Conservation (phyloP, 2,888 invertebrate species). For the Polietes domitor region DNA sequence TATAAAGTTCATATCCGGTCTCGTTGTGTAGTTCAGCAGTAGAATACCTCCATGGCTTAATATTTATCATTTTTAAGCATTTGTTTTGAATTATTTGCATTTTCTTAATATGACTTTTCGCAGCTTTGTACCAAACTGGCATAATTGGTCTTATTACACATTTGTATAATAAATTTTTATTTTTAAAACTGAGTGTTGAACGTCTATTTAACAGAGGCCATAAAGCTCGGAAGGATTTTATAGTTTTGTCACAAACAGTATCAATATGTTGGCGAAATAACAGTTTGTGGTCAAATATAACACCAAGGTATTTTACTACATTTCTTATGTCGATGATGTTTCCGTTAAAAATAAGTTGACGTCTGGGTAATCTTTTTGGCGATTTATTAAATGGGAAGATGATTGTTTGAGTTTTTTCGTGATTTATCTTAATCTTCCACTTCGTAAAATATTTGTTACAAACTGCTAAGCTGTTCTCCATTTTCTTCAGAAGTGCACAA, state of each 20-base stretch:
- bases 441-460: constrained; percentile 36
- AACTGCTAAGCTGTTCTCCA: constrained; percentile 32
- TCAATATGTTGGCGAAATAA: constrained; percentile 25
- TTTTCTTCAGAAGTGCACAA: constrained; percentile 32
- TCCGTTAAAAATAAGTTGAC: background rate
- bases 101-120: too few species aligned
- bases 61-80: constrained; percentile 37
- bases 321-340: constrained; percentile 8
- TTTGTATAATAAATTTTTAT: constrained; percentile 1
- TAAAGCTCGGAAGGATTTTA: constrained; percentile 7
- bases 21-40: constrained; percentile 10
- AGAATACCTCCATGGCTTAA: constrained; percentile 19
- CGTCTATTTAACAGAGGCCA: constrained; percentile 19
- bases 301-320: constrained; percentile 34
- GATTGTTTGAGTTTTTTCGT: constrained; percentile 29
- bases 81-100: too few species aligned
- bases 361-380: constrained; percentile 30
- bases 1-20: background rate
- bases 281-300: constrained; percentile 35
- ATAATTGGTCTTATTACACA: constrained; percentile 20
- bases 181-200: too few species aligned
- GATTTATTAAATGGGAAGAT: constrained; percentile 41
- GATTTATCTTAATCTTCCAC: constrained; percentile 45
- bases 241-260: constrained; percentile 22
- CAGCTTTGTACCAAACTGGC: constrained; percentile 29